Base-by-base conservation (phyloP, 2,113 vertebrate genomes). In the Platichthys flesus region DNA sequence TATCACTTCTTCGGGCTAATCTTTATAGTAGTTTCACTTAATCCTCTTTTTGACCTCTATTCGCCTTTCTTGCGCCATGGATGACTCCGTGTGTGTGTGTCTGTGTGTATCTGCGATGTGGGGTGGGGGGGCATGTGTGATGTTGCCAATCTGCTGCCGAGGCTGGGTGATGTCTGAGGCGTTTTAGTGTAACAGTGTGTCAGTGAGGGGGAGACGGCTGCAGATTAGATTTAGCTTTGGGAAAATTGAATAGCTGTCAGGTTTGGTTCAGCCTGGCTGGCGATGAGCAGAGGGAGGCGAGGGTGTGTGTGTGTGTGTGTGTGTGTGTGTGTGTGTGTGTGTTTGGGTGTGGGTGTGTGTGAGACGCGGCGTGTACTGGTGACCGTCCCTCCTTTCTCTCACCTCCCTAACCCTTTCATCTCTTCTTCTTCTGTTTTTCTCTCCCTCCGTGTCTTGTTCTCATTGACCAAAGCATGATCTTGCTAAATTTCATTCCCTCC, bases 191-290 rank as follows among this genome's bases (percentile, higher is more conserved):
- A 90, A 71, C 86, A 40, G 63, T 63, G 73, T 89, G 87, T 89
- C 87, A 86, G 85, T 52, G 82, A 82, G 79, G 62, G 74, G 78
- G 85, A 85, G 88, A 90, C 74, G 73, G 82, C 83, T 68, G 58
- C 86, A 90, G 89, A 93, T 93, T 91, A 90, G 88, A 89, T 91
- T 91, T 88, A 91, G 89, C 85, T 89, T 90, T 89, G 87, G 78
- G 87, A 88, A 92, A 93, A 93, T 89, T 93, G 90, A 93, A 89
- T 91, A 88, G 81, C 90, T 90, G 89, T 90, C 89, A 88, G 81
- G 80, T 90, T 86, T 79, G 85, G 85, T 92, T 89, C 83, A 84
- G 88, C 75, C 74, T 64, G 78, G 65, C 87, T 82, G 76, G 76
- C 79, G 79, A 89, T 80, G 88, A 86, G 24, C 24, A 24, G 24